Evolutionary conservation across 2,797 vertebrate genomes (phyloP), one percentile per base, ranked within the genome.

Genomic region (Zalophus californianus): DNA sequence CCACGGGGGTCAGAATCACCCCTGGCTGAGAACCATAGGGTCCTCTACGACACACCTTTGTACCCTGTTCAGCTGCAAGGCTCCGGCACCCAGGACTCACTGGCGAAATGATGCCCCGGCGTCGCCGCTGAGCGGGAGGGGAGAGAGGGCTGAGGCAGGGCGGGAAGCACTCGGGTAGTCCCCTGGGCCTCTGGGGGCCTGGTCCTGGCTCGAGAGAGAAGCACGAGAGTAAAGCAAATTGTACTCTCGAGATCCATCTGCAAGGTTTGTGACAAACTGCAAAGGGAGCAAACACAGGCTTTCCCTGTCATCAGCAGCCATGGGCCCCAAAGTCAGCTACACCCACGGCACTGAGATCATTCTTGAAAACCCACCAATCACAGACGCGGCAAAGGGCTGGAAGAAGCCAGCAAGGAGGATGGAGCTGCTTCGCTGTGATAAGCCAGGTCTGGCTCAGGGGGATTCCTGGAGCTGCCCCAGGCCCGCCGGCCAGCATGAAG

Each of bases 261-360:
- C 56, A 50, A 29, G 27, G 54, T 41, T 6, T 20, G 25, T 73
- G 91, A 12, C 41, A 5, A 27, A 66, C 78, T 10, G 84, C 32
- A 8, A 25, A 1, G 29, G n/a, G 48, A 64, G 18, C 83, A 35
- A 20, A 16, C 44, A 32, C 15, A 20, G 18, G 50, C 23, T 66
- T 11, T 32, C 58, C 21, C 35, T 5, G 48, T 5, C 11, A 0
- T 23, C 38, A 15, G 85, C 32, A 13, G 64, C 85, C 20, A 3
- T 3, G 2, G 54, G 48, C 64, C 73, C 73, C 3, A 35, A 7
- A 48, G 35, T 60, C 82, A 7, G 18, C 66, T 11, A 60, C 14
- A 0, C 90, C 84, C 70, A 70, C 87, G 0, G 38, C 5, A 0
- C 95, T 94, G 91, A 97, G 88, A 5, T 96, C 94, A 96, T 72